Conservation (phyloP, 2,888 invertebrate species). For the Plagodis pulveraria region DNA sequence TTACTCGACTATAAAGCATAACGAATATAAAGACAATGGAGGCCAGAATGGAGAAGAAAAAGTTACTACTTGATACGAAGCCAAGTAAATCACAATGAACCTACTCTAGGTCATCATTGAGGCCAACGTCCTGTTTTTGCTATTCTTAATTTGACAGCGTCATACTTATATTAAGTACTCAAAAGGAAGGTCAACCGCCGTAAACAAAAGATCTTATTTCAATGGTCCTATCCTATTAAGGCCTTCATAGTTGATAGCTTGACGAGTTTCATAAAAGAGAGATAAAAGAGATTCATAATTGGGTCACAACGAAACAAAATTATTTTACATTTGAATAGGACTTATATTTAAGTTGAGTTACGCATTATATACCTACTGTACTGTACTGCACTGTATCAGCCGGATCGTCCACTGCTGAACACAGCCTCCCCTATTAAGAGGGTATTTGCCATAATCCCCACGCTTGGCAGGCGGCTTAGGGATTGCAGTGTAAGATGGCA, state of each 20-base stretch:
- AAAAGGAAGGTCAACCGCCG: background rate
- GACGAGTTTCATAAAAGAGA: background rate
- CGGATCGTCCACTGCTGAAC: no score
- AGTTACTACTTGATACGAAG: background rate
- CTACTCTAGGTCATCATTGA: background rate
- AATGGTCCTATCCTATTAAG: background rate
- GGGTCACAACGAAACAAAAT: no score
- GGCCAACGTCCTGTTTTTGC: background rate
- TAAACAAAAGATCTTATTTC: background rate
- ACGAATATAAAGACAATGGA: background rate
- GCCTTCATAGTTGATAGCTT: background rate
- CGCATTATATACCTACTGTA: no score
- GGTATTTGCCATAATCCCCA: no score
- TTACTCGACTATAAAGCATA: background rate
- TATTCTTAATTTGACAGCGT: background rate
- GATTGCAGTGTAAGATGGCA: no score
- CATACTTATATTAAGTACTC: background rate
- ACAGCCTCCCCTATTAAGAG: no score
- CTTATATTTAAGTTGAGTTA: no score
- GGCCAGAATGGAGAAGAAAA: background rate
- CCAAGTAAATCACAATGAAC: background rate
- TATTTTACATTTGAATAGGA: no score
- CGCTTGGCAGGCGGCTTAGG: no score
- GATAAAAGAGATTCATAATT: no score
- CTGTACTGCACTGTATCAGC: no score